These are phyloP conservation scores for Siderastrea siderea DNA, from an alignment of 92 coral and sea anemone species.

Conservation along the genomic window DNA sequence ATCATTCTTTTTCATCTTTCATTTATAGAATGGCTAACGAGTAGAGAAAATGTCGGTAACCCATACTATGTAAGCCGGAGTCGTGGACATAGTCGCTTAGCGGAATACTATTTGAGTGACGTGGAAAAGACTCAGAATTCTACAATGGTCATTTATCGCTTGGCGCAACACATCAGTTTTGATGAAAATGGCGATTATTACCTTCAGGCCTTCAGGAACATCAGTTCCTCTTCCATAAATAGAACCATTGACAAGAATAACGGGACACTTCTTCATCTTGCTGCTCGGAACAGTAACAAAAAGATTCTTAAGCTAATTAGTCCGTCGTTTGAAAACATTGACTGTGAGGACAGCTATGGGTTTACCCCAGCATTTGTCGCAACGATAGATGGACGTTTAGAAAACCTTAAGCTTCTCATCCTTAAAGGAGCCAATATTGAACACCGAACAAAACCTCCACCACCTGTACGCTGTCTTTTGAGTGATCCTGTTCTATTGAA, in stretches of 20 bases:
- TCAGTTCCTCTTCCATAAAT: slow-evolving; percentile 43
- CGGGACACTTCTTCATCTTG: slow-evolving; percentile 75
- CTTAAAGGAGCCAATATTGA: slow-evolving; percentile 45
- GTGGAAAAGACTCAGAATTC: slow-evolving; percentile 3
- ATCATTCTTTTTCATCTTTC: slow-evolving; percentile 71
- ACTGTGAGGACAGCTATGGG: slow-evolving; percentile 68
- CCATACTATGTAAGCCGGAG: slow-evolving; percentile 59
- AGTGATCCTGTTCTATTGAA: neutral
- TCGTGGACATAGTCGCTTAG: slow-evolving; percentile 65
- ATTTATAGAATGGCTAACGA: slow-evolving; percentile 78
- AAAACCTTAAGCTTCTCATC: slow-evolving; percentile 57
- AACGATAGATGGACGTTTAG: slow-evolving; percentile 52
- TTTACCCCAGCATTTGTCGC: slow-evolving; percentile 82
- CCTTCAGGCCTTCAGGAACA: slow-evolving; percentile 26
- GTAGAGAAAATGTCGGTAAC: slow-evolving; percentile 47
- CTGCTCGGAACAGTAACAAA: slow-evolving; percentile 39
- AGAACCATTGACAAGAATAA: slow-evolving; percentile 29
- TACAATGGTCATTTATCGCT: slow-evolving; percentile 44
- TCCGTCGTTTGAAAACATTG: slow-evolving; percentile 40
- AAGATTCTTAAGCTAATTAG: slow-evolving; percentile 48
- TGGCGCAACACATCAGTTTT: slow-evolving; percentile 67
- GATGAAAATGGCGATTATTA: slow-evolving; percentile 16
- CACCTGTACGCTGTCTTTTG: neutral
- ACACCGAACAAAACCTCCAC: slow-evolving; percentile 47
- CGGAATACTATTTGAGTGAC: slow-evolving; percentile 33